A percentile compares a stretch with the other conserved stretches of the same genome.
These are phyloP conservation scores for Istiophorus platypterus DNA, from an alignment of 2,113 vertebrate genomes.

Conservation along the genomic window DNA sequence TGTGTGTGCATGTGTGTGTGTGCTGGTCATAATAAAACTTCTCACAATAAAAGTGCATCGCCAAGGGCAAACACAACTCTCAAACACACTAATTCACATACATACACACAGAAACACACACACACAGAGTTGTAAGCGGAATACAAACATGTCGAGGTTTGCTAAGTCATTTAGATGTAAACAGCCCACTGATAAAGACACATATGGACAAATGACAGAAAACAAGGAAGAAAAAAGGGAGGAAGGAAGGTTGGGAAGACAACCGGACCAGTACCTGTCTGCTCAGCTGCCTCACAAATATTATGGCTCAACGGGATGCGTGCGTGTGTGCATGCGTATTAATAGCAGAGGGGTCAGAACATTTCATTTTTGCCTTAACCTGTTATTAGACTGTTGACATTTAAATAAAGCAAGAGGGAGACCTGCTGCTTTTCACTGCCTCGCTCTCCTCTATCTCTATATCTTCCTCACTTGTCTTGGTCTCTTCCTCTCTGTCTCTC, in stretches of 20 bases:
- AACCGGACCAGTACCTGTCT: slow-evolving; percentile 54
- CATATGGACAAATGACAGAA: slow-evolving; percentile 14
- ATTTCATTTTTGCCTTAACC: slow-evolving; percentile 72
- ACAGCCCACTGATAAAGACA: slow-evolving; percentile 53
- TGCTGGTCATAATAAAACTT: slow-evolving; percentile 57
- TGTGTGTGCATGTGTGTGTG: slow-evolving; percentile 31
- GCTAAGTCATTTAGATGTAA: slow-evolving; percentile 58
- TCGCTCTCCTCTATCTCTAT: slow-evolving; percentile 31
- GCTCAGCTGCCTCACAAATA: slow-evolving; percentile 58
- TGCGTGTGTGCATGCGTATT: slow-evolving; percentile 37
- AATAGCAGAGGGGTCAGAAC: slow-evolving; percentile 64
- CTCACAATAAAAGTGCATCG: slow-evolving; percentile 59
- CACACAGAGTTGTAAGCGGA: slow-evolving; percentile 21
- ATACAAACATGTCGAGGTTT: slow-evolving; percentile 33
- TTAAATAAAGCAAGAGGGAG: slow-evolving; percentile 70
- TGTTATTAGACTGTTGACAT: slow-evolving; percentile 77
- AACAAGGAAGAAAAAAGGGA: slow-evolving; percentile 24
- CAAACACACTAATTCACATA: no score
- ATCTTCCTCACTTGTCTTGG: slow-evolving; percentile 36
- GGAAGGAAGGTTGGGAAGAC: slow-evolving; percentile 20
- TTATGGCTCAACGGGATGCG: slow-evolving; percentile 28
- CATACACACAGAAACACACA: no score
- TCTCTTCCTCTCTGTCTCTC: slow-evolving; percentile 40
- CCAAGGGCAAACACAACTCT: slow-evolving; percentile 64
- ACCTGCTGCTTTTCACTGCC: slow-evolving; percentile 38